These are phyloP conservation scores for Plodia interpunctella DNA, from an alignment of 1,140 invertebrate species.

Conservation along the genomic window DNA sequence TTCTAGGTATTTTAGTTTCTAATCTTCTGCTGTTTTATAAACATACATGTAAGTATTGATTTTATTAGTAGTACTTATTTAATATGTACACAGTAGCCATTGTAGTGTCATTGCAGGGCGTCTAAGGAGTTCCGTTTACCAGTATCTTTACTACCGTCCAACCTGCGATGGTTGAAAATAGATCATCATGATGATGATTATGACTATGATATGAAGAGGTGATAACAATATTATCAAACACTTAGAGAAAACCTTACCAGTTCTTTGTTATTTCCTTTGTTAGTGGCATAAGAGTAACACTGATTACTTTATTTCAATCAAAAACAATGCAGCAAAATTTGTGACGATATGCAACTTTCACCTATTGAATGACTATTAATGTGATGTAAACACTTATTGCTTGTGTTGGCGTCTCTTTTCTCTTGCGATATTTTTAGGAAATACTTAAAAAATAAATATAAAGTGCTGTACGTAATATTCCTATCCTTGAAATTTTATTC, in stretches of 20 bases:
- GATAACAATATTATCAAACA: constrained; percentile 35
- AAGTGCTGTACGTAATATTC: no score
- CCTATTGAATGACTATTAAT: no score
- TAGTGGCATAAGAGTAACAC: constrained; percentile 37
- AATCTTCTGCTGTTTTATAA: no score
- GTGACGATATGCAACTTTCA: no score
- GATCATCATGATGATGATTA: constrained; percentile 38
- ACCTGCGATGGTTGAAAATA: constrained; percentile 64
- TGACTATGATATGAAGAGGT: constrained; percentile 42
- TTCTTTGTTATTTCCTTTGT: constrained; percentile 22
- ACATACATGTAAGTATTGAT: not conserved
- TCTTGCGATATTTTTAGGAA: no score
- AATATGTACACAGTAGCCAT: constrained; percentile 21
- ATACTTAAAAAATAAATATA: no score
- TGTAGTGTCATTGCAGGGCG: constrained; percentile 55
- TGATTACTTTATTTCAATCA: no score
- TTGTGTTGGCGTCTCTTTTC: no score
- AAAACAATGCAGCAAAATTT: no score
- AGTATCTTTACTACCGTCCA: constrained; percentile 65
- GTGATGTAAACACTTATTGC: no score
- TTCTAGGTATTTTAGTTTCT: no score
- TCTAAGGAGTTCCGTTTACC: constrained; percentile 64
- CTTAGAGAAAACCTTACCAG: constrained; percentile 34
- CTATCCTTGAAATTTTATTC: no score
- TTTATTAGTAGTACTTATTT: constrained; percentile 7